Evolutionary conservation across 2,113 vertebrate species (phyloP).

Genomic region (Lepus timidus): DNA sequence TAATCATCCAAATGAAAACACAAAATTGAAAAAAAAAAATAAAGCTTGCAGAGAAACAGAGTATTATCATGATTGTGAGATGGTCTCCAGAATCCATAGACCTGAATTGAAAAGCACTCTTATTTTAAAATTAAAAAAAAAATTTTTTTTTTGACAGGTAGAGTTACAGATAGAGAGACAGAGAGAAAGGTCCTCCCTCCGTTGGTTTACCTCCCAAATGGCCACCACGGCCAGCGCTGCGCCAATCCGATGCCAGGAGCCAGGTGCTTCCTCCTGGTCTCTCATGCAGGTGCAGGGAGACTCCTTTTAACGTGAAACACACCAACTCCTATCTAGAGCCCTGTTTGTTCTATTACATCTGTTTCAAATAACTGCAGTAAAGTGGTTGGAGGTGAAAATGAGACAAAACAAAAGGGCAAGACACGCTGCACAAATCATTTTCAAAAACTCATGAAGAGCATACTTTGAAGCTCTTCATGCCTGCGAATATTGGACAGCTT

Average conservation of each 20-base stretch:
- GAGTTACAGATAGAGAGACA: too few species aligned
- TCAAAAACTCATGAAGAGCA: not conserved
- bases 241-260: too few species aligned
- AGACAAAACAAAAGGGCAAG: slow-evolving; percentile 24
- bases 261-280: too few species aligned
- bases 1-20: not conserved
- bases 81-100: not conserved
- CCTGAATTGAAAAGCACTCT: not conserved
- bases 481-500: not conserved
- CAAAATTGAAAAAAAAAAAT: not conserved
- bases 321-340: not conserved
- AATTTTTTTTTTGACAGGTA: too few species aligned
- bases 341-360: slow-evolving; percentile 37
- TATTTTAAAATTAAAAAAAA: not conserved
- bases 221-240: too few species aligned
- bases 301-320: not conserved
- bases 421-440: not conserved
- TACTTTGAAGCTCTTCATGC: slow-evolving; percentile 6
- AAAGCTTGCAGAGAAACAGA: not conserved
- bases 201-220: too few species aligned
- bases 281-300: too few species aligned
- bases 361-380: slow-evolving; percentile 48
- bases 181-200: too few species aligned
- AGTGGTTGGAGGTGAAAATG: not conserved
- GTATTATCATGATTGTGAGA: not conserved